Evolutionary conservation across 2,888 invertebrate species (phyloP), one percentile per base, ranked within the genome.

Genomic region (Tenthredo distinguenda): DNA sequence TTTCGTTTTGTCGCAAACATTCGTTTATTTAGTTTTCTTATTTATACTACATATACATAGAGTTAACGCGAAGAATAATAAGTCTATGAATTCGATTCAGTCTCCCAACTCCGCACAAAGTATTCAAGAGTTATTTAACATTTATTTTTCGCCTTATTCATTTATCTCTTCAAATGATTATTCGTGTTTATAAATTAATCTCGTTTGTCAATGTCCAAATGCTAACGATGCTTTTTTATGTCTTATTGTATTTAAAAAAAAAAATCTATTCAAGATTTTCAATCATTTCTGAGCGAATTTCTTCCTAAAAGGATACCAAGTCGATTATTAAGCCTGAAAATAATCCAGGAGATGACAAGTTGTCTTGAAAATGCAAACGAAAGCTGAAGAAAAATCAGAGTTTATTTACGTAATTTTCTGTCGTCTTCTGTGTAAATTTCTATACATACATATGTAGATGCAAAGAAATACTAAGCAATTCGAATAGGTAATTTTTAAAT

Each of bases 171-270:
- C 43, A 18, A 65, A 77, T 43, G 68, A 37, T 37, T 84, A 58
- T 79, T 84, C 79, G 43, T 86, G 77, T 18, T 79, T 84, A 62
- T 62, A 62, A 62, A 62, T 21, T 62, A 21, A 21, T 62, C 62
- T 12, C n/a, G n/a, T 26, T 62, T 62, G n/a, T 55, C 62, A 26
- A 62, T 62, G 62, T 62, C 26, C 12, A 62, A 26, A 26, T 26
- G 26, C 12, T 62, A 62, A 26, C 12, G 12, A 26, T 12, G 62
- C 21, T 62, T 62, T 26, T 62, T 26, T 10, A 62, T 26, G 26
- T 62, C 62, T 62, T 26, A 10, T 62, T 12, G 26, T 26, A 62
- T 55, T 55, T n/a, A 55, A 55, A 55, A 55, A n/a, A n/a, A 7
- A n/a, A n/a, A 55, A 55, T 55, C n/a, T 7, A 6, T 55, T 7